Conservation (phyloP, 2,888 invertebrate species). For the Hydriomena furcata region DNA sequence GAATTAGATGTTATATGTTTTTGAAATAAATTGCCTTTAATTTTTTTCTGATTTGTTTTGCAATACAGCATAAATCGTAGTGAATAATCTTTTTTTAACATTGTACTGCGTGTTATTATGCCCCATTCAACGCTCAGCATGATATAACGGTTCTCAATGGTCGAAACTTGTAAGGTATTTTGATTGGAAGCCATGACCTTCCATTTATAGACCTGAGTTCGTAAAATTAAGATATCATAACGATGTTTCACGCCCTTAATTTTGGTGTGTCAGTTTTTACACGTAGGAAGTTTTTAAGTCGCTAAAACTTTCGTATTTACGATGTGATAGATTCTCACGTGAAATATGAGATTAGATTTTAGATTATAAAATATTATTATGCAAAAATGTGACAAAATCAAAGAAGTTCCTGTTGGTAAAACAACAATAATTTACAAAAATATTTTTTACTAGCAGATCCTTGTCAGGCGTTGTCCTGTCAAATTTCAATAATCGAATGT, state of each 20-base stretch:
- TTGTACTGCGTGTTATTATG: slow-evolving; percentile 19
- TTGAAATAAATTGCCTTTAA: not conserved
- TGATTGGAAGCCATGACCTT: slow-evolving; percentile 61
- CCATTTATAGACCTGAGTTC: slow-evolving; percentile 46
- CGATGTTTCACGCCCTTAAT: slow-evolving; percentile 37
- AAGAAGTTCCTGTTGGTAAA: no score
- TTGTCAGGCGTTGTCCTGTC: no score
- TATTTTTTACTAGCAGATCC: no score
- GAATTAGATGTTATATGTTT: no score
- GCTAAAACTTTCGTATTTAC: slow-evolving; percentile 32
- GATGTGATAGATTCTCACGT: slow-evolving; percentile 20
- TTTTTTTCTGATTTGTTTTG: not conserved
- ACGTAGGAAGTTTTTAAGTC: slow-evolving; percentile 14
- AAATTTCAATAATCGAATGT: no score
- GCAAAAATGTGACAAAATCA: no score
- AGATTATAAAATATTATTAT: no score
- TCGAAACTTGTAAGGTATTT: slow-evolving; percentile 64
- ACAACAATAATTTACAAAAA: no score
- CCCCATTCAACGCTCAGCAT: slow-evolving; percentile 22
- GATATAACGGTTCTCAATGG: slow-evolving; percentile 46
- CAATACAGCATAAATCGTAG: slow-evolving; percentile 4
- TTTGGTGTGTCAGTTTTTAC: slow-evolving; percentile 36
- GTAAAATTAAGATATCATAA: slow-evolving; percentile 38
- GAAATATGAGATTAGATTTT: slow-evolving; percentile 6
- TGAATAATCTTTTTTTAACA: slow-evolving; percentile 10